Evolutionary conservation across 2,888 invertebrate genomes (phyloP).

Genomic region (Eristalis intricaria): DNA sequence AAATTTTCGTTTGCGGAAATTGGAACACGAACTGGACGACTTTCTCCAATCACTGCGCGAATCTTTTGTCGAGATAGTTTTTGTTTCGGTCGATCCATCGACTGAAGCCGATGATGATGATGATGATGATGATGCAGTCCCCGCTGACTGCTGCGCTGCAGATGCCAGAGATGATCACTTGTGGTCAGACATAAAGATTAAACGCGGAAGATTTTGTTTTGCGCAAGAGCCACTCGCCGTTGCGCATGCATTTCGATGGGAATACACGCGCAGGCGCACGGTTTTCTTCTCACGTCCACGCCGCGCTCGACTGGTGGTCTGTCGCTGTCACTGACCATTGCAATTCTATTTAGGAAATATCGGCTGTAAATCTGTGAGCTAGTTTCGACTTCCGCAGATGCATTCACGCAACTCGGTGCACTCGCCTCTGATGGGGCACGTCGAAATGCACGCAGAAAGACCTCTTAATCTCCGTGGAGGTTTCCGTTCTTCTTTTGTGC

Average conservation of each 20-base stretch:
- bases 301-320: neutral
- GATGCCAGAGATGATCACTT: conserved; percentile 56
- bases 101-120: neutral
- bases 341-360: conserved; percentile 50
- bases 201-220: conserved; percentile 63
- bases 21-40: conserved; percentile 69
- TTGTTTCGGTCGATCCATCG: conserved; percentile 12
- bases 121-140: conserved; percentile 21
- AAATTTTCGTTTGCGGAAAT: conserved; percentile 70
- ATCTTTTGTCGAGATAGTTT: conserved; percentile 59
- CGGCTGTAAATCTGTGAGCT: conserved; percentile 56
- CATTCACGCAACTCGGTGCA: conserved; percentile 6
- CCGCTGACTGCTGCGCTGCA: neutral
- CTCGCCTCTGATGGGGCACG: neutral
- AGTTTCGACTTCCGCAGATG: conserved; percentile 62
- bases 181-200: conserved; percentile 69
- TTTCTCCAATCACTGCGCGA: conserved; percentile 66
- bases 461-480: conserved; percentile 17
- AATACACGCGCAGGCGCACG: conserved; percentile 2
- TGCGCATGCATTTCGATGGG: conserved; percentile 40
- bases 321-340: neutral
- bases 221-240: conserved; percentile 34
- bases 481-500: conserved; percentile 18
- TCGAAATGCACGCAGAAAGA: neutral
- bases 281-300: conserved; percentile 37